Percentiles rank a stretch among this genome's conserved stretches.
Conservation (phyloP, 2,113 vertebrate genomes). For the Pimephales promelas region DNA sequence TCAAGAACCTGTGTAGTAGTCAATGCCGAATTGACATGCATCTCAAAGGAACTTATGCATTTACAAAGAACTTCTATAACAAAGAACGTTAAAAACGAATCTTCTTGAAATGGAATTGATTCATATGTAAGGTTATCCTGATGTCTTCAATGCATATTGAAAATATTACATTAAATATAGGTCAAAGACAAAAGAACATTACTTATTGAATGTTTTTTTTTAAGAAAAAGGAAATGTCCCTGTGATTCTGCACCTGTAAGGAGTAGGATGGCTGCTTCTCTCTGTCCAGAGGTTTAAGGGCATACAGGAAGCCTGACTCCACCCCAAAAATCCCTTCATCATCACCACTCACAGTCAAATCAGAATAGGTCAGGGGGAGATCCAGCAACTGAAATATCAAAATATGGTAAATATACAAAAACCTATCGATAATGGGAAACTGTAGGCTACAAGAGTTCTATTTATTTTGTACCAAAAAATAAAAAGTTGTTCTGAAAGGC, state of each 20-base stretch:
- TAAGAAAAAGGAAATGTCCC: neutral
- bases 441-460: neutral
- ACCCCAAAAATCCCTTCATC: slow-evolving; percentile 81
- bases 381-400: slow-evolving; percentile 64
- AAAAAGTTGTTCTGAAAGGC: neutral
- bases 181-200: neutral
- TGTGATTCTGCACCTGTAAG: slow-evolving; percentile 71
- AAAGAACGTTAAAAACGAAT: neutral
- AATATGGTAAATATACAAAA: neutral
- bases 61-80: neutral
- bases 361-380: slow-evolving; percentile 68
- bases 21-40: neutral
- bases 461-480: no score
- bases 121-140: neutral
- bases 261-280: slow-evolving; percentile 82
- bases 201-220: neutral
- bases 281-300: slow-evolving; percentile 79
- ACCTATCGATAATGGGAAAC: neutral
- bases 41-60: neutral
- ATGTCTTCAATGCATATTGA: neutral
- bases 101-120: neutral
- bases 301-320: slow-evolving; percentile 79
- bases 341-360: slow-evolving; percentile 71
- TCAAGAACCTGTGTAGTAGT: neutral
- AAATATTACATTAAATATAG: neutral